Base-by-base conservation (phyloP, 2,113 vertebrate genomes). In the Poeciliopsis turrubarensis region DNA sequence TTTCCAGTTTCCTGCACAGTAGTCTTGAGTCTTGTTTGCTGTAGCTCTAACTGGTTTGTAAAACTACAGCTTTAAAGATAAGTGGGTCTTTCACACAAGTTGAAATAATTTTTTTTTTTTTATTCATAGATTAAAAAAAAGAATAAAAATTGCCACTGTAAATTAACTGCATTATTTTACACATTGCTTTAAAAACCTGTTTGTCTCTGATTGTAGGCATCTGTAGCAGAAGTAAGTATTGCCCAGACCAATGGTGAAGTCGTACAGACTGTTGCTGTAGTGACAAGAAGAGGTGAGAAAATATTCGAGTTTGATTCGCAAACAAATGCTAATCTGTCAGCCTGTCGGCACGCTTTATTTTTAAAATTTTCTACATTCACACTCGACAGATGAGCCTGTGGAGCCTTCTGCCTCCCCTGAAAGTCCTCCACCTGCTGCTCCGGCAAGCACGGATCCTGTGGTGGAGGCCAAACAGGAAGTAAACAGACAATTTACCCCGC, bases 241-340 rank as follows among this genome's bases (percentile, higher is more conserved):
- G 93, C 95, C 77, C 97, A 98, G 83, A 96, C 96, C 57, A 99
- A 98, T 0, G 98, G 97, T 86, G 97, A 99, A 94, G 95, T 94
- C 61, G 76, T 91, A 62, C 84, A 73, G 68, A 93, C 96, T 70
- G 94, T 95, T 84, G 90, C 93, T 85, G 92, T 95, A 83, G 89
- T 94, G 80, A 91, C 95, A 32, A 94, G 93, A 32, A 94, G 94
- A 81, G 97, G 97, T 97, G 80, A 82, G 90, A 74, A 26, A 6
- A 26, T 3, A 12, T 41, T 60, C 15, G 10, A 2, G 64, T 69
- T 65, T 34, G 65, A 22, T 41, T 77, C 22, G 0, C 5, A 60
- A 29, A 11, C 34, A 65, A 65, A 63, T 3, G 0, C 6, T 37
- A 37, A 37, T 37, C 34, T 37, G 32, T 34, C 32, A 68, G 31